Percentiles rank a stretch among this genome's conserved stretches.
Conservation (phyloP, 2,113 vertebrate species). For the Pipa parva region DNA sequence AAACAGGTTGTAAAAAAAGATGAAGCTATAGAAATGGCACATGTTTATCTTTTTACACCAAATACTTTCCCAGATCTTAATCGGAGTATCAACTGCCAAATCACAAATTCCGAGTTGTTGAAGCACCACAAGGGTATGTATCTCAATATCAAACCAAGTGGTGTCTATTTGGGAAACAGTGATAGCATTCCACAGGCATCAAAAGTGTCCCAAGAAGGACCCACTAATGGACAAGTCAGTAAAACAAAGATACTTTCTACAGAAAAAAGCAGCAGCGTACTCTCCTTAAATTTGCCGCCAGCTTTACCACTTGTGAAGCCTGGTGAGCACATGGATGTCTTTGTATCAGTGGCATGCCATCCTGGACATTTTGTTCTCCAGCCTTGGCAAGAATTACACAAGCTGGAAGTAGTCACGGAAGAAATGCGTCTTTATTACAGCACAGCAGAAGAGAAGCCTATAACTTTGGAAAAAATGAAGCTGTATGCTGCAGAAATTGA, state of each 20-base stretch:
- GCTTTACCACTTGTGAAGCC: conserved; percentile 67
- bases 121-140: conserved; percentile 86
- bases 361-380: conserved; percentile 91
- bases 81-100: conserved; percentile 75
- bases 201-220: not conserved
- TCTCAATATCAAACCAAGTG: conserved; percentile 61
- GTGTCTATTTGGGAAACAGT: conserved; percentile 12
- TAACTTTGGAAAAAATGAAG: conserved; percentile 68
- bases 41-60: conserved; percentile 76
- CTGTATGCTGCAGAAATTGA: conserved; percentile 86
- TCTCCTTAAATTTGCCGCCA: conserved; percentile 60
- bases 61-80: conserved; percentile 61
- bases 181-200: not conserved
- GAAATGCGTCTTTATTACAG: conserved; percentile 92
- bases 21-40: conserved; percentile 56
- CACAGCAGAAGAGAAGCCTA: conserved; percentile 57
- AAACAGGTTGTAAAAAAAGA: conserved; percentile 76
- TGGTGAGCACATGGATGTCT: conserved; percentile 82
- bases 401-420: conserved; percentile 84
- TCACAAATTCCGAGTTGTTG: conserved; percentile 71
- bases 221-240: conserved; percentile 44
- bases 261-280: conserved; percentile 43
- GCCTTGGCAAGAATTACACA: conserved; percentile 84
- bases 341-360: conserved; percentile 84
- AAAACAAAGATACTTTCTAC: conserved; percentile 16